These are phyloP conservation scores for Petrolisthes cinctipes DNA, from an alignment of 2,888 invertebrate genomes.

Conservation along the genomic window DNA sequence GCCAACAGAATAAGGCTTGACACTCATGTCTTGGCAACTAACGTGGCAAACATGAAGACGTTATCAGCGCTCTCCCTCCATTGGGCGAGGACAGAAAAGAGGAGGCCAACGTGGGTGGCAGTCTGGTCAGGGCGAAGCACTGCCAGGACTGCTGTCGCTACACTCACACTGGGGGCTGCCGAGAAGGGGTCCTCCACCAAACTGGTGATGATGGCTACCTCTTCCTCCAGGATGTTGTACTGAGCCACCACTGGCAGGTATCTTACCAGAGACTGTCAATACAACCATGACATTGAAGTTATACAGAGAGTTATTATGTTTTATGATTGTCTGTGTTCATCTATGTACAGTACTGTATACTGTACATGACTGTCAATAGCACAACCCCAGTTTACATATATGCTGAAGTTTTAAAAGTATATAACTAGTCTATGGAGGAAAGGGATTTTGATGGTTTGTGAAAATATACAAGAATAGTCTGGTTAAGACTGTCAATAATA, in stretches of 20 bases:
- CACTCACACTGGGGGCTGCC: constrained; percentile 34
- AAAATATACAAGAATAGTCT: no score
- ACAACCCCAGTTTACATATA: no score
- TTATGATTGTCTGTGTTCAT: no score
- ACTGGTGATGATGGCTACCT: constrained; percentile 40
- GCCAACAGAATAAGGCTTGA: neutral
- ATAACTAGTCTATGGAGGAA: no score
- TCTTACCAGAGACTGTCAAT: constrained; percentile 24
- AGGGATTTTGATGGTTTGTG: no score
- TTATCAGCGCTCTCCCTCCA: constrained; percentile 60
- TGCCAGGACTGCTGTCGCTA: constrained; percentile 33
- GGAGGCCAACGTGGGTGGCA: constrained; percentile 20
- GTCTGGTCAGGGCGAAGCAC: constrained; percentile 12
- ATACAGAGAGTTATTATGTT: neutral
- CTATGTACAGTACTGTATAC: no score
- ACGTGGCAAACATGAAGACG: constrained; percentile 62
- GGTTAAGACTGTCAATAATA: neutral
- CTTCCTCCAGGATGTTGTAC: constrained; percentile 50
- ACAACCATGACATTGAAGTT: neutral
- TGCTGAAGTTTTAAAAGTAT: no score
- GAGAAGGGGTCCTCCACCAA: constrained; percentile 59
- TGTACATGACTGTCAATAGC: no score
- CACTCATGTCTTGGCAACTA: neutral
- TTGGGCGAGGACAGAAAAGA: constrained; percentile 48
- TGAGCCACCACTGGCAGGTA: constrained; percentile 34